Evolutionary conservation across 2,888 invertebrate genomes (phyloP), one percentile per base, ranked within the genome.

Genomic region (Artemia sp.): DNA sequence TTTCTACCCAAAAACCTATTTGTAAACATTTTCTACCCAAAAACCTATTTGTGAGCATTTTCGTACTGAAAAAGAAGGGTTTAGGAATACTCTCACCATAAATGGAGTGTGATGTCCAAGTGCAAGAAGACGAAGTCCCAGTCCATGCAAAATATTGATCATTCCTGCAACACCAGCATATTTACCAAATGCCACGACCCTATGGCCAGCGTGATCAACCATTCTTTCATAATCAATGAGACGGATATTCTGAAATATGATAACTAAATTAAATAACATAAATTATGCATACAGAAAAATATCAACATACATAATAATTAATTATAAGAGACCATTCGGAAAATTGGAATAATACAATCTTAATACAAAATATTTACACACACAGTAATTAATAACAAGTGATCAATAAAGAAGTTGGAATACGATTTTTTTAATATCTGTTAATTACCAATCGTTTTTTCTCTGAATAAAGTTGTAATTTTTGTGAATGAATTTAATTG

Each of bases 31-130:
- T 6, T 38, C 38, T 38, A 38, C 6, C 38, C 38, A 38, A 38
- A 19, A 38, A 38, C 38, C 38, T 5, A 38, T 38, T 6, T 38
- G 38, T 38, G 6, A 38, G 38, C 38, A 38, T 3, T 5, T 6
- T 38, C 38, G 38, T 38, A 38, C 5, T 5, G 38, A 6, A 5
- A 5, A 6, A 2, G 3, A 6, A 38, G 38, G 6, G 6, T 38
- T 38, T 38, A 6, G 6, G 38, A 38, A 38, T 38, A 38, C 38
- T 71, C 75, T 78, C 80, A 89, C 90, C 96, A 98, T 95, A 77
- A 99, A 98, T 0, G 98, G 98, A 0, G 98, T 98, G 77, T 98
- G 98, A 78, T 99, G 97, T 0, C 98, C 98, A 50, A 98, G 81
- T 0, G 97, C 97, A 70, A 98, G 81, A 3, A 95, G 82, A 68